Evolutionary conservation across 1,140 invertebrate genomes (phyloP).

Genomic region (Drosophila simulans): DNA sequence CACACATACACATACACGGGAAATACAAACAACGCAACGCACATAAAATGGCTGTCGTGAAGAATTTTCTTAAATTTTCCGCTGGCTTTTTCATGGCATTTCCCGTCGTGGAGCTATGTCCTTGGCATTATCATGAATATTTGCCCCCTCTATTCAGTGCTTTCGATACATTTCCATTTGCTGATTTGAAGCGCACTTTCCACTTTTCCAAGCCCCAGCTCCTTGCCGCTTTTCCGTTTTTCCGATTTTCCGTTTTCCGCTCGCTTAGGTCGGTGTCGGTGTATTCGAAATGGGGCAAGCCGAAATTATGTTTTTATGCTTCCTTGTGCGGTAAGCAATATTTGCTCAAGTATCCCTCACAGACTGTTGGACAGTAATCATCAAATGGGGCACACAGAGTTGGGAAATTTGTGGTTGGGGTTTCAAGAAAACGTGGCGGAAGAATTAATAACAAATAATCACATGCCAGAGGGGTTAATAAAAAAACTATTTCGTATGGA

Average conservation of each 20-base stretch:
- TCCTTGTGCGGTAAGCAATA: slow-evolving; percentile 43
- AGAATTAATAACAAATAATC: not conserved
- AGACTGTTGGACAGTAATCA: slow-evolving; percentile 31
- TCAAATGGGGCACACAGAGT: slow-evolving; percentile 25
- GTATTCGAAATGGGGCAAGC: slow-evolving; percentile 21
- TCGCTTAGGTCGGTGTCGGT: slow-evolving; percentile 43
- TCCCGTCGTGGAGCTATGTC: slow-evolving; percentile 34
- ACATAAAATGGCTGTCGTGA: slow-evolving; percentile 42
- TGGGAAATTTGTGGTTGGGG: slow-evolving; percentile 2
- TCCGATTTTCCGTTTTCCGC: slow-evolving; percentile 46
- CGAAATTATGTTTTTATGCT: slow-evolving; percentile 53
- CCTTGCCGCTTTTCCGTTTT: slow-evolving; percentile 12
- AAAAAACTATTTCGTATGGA: no score
- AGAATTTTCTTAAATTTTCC: slow-evolving; percentile 62
- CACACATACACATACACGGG: slow-evolving; percentile 5
- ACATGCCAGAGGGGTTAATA: not conserved
- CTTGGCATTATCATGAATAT: slow-evolving; percentile 62
- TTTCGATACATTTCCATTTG: slow-evolving; percentile 60
- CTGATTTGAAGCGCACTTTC: slow-evolving; percentile 62
- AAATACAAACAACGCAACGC: no score
- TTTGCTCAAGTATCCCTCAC: slow-evolving; percentile 43
- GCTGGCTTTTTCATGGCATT: slow-evolving; percentile 48
- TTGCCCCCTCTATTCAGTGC: slow-evolving; percentile 29
- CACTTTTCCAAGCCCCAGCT: slow-evolving; percentile 4
- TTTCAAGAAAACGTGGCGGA: not conserved